Evolutionary conservation across 1,140 invertebrate genomes (phyloP).

Genomic region (Habropoda laboriosa): DNA sequence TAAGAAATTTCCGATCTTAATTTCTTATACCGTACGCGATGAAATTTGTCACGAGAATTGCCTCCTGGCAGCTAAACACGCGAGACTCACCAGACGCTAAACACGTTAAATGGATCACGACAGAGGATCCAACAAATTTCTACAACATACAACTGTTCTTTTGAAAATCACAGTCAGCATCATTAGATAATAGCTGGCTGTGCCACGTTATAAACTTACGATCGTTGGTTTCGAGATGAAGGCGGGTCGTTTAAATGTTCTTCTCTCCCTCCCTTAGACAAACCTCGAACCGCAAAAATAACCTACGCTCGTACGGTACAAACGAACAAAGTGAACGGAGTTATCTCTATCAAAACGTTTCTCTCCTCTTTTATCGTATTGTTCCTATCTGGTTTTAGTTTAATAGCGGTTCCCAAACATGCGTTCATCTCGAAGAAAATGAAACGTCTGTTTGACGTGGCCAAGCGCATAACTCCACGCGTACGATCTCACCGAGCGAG

Average conservation of each 20-base stretch:
- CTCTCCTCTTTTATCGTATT: no score
- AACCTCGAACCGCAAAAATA: constrained; percentile 4
- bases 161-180: neutral
- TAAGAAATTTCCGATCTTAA: no score
- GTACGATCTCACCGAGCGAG: neutral
- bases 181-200: neutral
- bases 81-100: no score
- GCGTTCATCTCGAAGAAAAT: neutral
- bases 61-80: no score
- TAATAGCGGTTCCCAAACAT: neutral
- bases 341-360: neutral
- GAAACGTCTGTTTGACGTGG: neutral
- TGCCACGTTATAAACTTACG: neutral
- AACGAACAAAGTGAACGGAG: neutral
- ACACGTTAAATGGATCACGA: neutral
- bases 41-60: no score
- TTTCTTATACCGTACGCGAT: no score
- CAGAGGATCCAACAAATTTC: neutral
- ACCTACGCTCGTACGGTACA: no score
- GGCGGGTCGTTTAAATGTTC: no score
- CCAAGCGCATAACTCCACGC: neutral
- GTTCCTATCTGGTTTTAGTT: neutral
- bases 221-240: neutral
- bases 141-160: neutral
- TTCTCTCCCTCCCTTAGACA: no score